Base-by-base conservation (phyloP, 2,797 vertebrate species). In the Clarias fuscus region DNA sequence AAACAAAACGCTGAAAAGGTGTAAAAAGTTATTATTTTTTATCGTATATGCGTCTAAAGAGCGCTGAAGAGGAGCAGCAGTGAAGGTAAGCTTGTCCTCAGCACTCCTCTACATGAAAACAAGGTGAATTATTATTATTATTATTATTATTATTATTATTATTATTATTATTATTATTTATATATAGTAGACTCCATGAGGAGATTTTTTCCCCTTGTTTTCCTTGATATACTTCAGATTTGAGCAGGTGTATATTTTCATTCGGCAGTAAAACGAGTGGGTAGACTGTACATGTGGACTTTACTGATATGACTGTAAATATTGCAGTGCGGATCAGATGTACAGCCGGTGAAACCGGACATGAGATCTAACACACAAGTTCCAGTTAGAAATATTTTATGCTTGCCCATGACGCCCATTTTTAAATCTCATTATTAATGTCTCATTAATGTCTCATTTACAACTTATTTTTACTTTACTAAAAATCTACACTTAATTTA, bases 51-150 rank as follows among this genome's bases (percentile, higher is more conserved):
- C 15, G 5, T 40, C 2, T 62, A 0, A 79, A 62, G 20, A 40
- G 33, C 6, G 2, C 61, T 27, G 37, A 81, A 67, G 62, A 27
- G 7, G 40, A 81, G 15, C 24, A 53, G 40, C 64, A 53, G 62
- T 53, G 40, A 82, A 67, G 79, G 62, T 53, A 67, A 82, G 64
- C 18, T 80, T 61, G n/a, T 43, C 33, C 3, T 80, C 33, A 30
- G 4, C 40, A 64, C 40, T 43, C 7, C 22, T 27, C 30, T 27
- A 7, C 3, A 20, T 27, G 4, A 82, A 53, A 62, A 37, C 3
- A 61, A 17, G 27, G 7, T n/a, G 17, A 1, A 53, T 73, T n/a
- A 48, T 48, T 37, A 20, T 14, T n/a, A n/a, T 73, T 53, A n/a
- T 27, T 76, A 18, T 76, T 73, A 11, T 73, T 48, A 15, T 73